A percentile compares a stretch with the other conserved stretches of the same genome.
Conservation (phyloP, 2,888 invertebrate genomes). For the Thereva nobilitata region DNA sequence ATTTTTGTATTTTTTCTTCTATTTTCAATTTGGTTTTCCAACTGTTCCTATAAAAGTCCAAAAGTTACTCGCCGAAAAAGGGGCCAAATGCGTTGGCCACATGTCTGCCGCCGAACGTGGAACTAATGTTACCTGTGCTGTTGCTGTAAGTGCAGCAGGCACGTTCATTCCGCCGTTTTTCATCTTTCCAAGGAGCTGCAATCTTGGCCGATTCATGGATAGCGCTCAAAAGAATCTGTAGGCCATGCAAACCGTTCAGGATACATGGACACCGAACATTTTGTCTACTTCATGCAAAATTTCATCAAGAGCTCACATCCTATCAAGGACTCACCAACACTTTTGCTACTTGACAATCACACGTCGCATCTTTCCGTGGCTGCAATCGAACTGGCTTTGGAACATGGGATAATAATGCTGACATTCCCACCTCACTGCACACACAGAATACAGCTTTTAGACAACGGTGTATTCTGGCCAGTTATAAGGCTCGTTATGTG, state of each 20-base stretch:
- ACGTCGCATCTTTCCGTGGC: conserved; percentile 43
- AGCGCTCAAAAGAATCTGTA: background rate
- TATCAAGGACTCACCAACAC: conserved; percentile 20
- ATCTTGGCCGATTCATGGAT: too few species aligned
- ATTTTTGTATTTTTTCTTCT: too few species aligned
- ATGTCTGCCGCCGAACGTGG: conserved; percentile 7
- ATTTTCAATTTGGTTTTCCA: too few species aligned
- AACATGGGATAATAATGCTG: conserved; percentile 44
- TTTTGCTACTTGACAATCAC: conserved; percentile 44
- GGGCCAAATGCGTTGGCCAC: background rate
- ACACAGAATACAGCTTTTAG: background rate
- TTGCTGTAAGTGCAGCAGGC: conserved; percentile 1
- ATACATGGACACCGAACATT: background rate
- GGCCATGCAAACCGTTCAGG: background rate
- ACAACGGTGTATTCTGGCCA: background rate
- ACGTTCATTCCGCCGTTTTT: background rate
- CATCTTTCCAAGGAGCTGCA: background rate
- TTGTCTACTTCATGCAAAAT: background rate
- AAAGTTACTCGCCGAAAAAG: too few species aligned
- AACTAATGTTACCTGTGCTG: background rate
- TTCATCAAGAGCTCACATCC: background rate
- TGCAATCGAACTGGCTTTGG: conserved; percentile 45
- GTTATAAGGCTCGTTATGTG: background rate
- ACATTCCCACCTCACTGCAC: conserved; percentile 7
- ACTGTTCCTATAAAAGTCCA: too few species aligned